phyloP scores from a whole-genome alignment of 2,113 vertebrate species.

The Sinocyclocheilus anophthalmus region DNA sequence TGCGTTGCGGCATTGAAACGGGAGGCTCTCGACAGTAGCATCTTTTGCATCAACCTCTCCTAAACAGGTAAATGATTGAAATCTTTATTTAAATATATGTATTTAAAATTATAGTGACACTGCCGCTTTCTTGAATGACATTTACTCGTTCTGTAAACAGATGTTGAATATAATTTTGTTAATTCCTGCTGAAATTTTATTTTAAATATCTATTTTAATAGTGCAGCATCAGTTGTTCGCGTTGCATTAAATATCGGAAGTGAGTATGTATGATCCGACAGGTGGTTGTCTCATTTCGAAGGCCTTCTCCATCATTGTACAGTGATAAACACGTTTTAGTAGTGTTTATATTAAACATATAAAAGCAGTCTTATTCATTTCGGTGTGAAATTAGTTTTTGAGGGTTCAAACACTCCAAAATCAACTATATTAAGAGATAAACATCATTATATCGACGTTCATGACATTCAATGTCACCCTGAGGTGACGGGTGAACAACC shows the following conservation, averaged over 20 bases:
- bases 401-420: neutral
- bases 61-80: constrained; percentile 9
- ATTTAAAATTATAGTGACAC: neutral
- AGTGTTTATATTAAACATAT: neutral
- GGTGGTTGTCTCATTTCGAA: neutral
- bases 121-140: neutral
- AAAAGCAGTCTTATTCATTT: neutral
- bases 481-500: constrained; percentile 23
- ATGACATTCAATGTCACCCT: constrained; percentile 43
- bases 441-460: constrained; percentile 4
- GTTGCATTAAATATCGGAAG: neutral
- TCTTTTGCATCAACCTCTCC: constrained; percentile 26
- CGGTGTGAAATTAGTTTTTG: neutral
- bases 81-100: neutral
- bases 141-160: neutral
- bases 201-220: neutral
- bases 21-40: constrained; percentile 49
- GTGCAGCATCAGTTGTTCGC: neutral
- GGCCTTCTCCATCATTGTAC: neutral
- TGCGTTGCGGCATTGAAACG: constrained; percentile 73
- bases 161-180: neutral
- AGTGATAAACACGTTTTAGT: neutral
- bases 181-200: neutral
- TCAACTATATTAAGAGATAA: neutral
- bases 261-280: neutral